Percentiles rank a stretch among this genome's conserved stretches.
These are phyloP conservation scores for Sylvietta virens DNA, from an alignment of 2,113 vertebrate species.

Conservation along the genomic window DNA sequence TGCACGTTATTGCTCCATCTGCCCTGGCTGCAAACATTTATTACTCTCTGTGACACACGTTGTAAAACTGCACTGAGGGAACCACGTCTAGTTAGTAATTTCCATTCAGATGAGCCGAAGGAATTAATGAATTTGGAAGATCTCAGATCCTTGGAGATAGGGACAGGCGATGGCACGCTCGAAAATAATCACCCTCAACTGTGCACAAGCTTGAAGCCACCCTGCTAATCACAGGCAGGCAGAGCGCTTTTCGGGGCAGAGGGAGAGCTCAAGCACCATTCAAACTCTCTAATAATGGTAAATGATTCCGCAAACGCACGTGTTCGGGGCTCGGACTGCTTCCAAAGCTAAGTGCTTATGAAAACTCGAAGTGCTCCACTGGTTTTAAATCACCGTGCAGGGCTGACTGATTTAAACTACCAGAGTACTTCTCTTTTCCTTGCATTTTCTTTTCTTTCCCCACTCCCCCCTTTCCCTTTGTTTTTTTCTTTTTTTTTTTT, in stretches of 20 bases:
- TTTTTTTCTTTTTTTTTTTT: neutral
- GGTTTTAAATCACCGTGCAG: constrained; percentile 57
- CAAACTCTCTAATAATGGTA: constrained; percentile 51
- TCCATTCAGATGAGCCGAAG: constrained; percentile 55
- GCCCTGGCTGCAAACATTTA: constrained; percentile 36
- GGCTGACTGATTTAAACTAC: constrained; percentile 46
- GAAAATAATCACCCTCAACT: constrained; percentile 38
- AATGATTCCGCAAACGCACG: constrained; percentile 49
- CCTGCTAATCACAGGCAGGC: neutral
- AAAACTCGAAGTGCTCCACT: constrained; percentile 48
- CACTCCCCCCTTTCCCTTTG: fast-evolving
- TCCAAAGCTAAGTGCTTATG: constrained; percentile 54
- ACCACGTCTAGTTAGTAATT: neutral
- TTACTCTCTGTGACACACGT: constrained; percentile 44
- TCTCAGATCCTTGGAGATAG: constrained; percentile 43
- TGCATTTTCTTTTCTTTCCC: neutral
- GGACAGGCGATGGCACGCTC: constrained; percentile 28
- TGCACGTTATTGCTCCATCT: constrained; percentile 30
- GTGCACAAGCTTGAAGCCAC: constrained; percentile 17
- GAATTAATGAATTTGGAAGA: constrained; percentile 55
- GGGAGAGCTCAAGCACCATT: constrained; percentile 35
- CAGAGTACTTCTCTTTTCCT: neutral
- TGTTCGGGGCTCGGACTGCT: constrained; percentile 19
- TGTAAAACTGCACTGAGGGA: constrained; percentile 38
- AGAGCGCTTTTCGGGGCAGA: constrained; percentile 11